These are phyloP conservation scores for Protonemura montana DNA, from an alignment of 2,888 invertebrate species.

Conservation along the genomic window DNA sequence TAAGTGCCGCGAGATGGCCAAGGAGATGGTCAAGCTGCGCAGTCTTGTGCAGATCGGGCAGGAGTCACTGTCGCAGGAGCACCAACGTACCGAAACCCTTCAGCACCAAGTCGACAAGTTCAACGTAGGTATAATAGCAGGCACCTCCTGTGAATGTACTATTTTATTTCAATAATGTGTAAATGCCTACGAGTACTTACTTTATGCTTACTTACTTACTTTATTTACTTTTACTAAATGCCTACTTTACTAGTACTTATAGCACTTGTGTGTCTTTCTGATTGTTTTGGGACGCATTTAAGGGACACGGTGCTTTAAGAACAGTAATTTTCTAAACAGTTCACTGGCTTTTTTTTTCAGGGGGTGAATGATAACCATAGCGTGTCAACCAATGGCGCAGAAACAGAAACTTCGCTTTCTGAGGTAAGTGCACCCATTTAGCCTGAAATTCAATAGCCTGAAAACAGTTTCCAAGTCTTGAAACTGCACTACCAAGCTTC, in stretches of 20 bases:
- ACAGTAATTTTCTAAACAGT: too few species aligned
- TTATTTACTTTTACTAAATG: too few species aligned
- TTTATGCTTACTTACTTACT: too few species aligned
- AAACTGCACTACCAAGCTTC: background rate
- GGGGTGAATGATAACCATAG: slow-evolving; percentile 44
- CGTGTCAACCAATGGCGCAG: slow-evolving; percentile 56
- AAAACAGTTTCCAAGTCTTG: background rate
- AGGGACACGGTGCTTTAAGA: too few species aligned
- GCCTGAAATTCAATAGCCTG: background rate
- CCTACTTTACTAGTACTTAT: too few species aligned
- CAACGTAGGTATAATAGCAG: slow-evolving; percentile 55
- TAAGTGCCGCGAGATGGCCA: slow-evolving; percentile 52
- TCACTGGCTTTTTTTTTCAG: slow-evolving; percentile 21
- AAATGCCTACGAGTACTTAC: too few species aligned
- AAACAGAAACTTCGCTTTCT: slow-evolving; percentile 56
- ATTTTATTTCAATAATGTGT: too few species aligned
- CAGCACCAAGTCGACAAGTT: slow-evolving; percentile 55
- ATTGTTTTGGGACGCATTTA: too few species aligned
- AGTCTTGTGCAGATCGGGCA: slow-evolving; percentile 54
- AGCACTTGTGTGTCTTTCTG: too few species aligned
- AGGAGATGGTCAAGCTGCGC: slow-evolving; percentile 54
- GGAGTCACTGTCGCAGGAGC: slow-evolving; percentile 53
- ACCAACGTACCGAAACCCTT: slow-evolving; percentile 53
- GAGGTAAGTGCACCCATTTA: slow-evolving; percentile 55
- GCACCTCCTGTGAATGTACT: too few species aligned